Evolutionary conservation across 2,113 vertebrate genomes (phyloP).

Genomic region (Catharus minimus): DNA sequence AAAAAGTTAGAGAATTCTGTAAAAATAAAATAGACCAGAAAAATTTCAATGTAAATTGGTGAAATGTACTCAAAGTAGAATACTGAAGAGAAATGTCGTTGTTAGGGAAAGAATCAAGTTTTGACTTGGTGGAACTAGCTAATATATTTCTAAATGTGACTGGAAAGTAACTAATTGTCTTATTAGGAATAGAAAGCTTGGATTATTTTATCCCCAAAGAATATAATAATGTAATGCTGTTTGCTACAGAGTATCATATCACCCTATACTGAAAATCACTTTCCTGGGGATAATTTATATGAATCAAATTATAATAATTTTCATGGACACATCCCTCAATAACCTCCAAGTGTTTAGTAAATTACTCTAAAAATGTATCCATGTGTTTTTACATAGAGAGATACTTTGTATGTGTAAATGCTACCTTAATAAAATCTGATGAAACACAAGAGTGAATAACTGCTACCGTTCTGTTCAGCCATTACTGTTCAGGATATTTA

Average conservation of each 20-base stretch:
- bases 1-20: not conserved
- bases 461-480: not conserved
- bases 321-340: not conserved
- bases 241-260: not conserved
- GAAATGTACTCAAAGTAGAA: not conserved
- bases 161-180: not conserved
- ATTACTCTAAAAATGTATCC: not conserved
- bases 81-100: not conserved
- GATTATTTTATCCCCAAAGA: not conserved
- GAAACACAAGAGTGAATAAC: not conserved
- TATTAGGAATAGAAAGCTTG: not conserved
- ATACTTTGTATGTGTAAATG: not conserved
- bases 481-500: not conserved
- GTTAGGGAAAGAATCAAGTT: not conserved
- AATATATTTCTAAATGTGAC: not conserved
- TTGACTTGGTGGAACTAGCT: not conserved
- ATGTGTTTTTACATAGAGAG: not conserved
- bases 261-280: not conserved
- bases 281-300: not conserved
- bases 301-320: not conserved
- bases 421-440: not conserved
- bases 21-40: not conserved
- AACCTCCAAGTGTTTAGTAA: not conserved
- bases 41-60: not conserved
- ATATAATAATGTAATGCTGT: not conserved